Base-by-base conservation (phyloP, 2,888 invertebrate species). In the Rotaria macrura region DNA sequence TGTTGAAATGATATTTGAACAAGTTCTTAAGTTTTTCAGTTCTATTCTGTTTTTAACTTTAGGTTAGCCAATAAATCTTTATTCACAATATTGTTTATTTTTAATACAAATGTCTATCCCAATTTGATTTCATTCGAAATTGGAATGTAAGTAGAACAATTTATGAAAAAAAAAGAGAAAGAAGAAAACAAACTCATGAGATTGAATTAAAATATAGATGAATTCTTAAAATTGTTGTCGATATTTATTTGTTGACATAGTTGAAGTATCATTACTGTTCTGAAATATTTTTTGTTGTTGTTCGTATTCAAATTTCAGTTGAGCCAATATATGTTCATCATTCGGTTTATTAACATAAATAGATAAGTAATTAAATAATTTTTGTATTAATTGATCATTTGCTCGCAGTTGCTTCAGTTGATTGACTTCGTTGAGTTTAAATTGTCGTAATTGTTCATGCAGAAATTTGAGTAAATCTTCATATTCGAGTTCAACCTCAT, bases 381-480 rank as follows among this genome's bases (percentile, higher is more conserved):
- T 79, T 79, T 79, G 43, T 43, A 79, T 79, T n/a, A 79, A 79
- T 79, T 40, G 43, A 43, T 79, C 43, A 43, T 79, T 40, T n/a
- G 43, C 25, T 43, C 43, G 79, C 0, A 79, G 25, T 40, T 79
- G 40, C n/a, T 79, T 79, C 14, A 43, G 3, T 43, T 79, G n/a
- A 43, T 79, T 79, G 40, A n/a, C 3, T 79, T 79, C 79, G 25
- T 40, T 43, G 6, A 79, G 1, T 79, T 79, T 79, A 79, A 25
- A 79, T 43, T 79, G 79, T 25, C 40, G 40, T 43, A 79, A n/a
- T 79, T 79, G 79, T 43, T 79, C 79, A n/a, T 79, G 43, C 14
- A 79, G n/a, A 79, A 25, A 79, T 79, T 79, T 79, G 14, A 79
- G n/a, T 79, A 79, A 43, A 43, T 79, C 79, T 79, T 79, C 79